Conservation (phyloP, 2,888 invertebrate genomes). For the Apamea epomidion region DNA sequence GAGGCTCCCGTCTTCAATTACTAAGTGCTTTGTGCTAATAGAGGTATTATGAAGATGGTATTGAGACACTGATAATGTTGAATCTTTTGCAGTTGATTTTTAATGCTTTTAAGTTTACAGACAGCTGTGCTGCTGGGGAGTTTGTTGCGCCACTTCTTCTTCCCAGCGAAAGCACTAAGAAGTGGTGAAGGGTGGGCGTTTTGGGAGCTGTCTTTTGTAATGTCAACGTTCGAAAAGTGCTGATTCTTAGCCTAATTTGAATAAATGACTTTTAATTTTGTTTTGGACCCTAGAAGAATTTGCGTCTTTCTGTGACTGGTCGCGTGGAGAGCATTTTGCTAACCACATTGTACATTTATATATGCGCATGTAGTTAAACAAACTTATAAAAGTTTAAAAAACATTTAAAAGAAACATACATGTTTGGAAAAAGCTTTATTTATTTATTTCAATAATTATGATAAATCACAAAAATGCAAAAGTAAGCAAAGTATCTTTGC, state of each 20-base stretch:
- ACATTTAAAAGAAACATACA: not conserved
- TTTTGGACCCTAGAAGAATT: not conserved
- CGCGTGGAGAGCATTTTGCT: not conserved
- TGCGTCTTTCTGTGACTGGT: not conserved
- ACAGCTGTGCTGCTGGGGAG: too few species aligned
- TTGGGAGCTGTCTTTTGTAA: too few species aligned
- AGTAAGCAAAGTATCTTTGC: not conserved
- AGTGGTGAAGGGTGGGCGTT: too few species aligned
- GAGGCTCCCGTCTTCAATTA: conserved; percentile 42
- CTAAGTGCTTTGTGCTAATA: conserved; percentile 46
- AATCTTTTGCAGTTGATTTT: not conserved
- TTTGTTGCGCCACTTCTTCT: too few species aligned
- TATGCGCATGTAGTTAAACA: not conserved
- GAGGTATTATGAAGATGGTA: conserved; percentile 31
- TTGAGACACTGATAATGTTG: not conserved
- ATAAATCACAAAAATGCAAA: not conserved
- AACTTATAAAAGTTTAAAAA: not conserved
- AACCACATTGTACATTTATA: not conserved
- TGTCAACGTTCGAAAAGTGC: too few species aligned
- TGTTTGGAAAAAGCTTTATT: too few species aligned
- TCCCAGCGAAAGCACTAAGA: too few species aligned
- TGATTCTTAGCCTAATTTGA: too few species aligned
- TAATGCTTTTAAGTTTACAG: not conserved
- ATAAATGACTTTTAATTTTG: too few species aligned
- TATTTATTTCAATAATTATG: too few species aligned